Conservation (phyloP, 2,797 vertebrate genomes). For the Onychomys leucogaster region DNA sequence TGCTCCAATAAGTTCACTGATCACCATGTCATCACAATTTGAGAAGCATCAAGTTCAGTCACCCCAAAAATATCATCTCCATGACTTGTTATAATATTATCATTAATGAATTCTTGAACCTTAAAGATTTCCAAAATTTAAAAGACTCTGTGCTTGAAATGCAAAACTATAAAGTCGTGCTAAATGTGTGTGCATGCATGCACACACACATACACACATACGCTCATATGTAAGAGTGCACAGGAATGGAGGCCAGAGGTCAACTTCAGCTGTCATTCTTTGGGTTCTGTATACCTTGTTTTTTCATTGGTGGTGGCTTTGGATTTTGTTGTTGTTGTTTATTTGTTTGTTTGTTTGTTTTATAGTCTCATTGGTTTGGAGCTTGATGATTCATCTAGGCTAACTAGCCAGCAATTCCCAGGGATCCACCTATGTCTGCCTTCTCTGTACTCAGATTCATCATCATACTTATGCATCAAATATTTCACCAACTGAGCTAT, state of each 20-base stretch:
- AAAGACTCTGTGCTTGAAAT: not conserved
- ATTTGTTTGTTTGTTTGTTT: not conserved
- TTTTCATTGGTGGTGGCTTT: not conserved
- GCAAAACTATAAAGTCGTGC: not conserved
- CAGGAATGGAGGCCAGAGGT: not conserved
- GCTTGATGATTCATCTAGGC: not conserved
- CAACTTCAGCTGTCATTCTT: not conserved
- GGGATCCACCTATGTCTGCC: not conserved
- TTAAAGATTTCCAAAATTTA: slow-evolving; percentile 6
- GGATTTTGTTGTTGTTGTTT: too few relatives aligned
- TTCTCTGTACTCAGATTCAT: not conserved
- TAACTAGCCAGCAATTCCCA: not conserved
- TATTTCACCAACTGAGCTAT: not conserved
- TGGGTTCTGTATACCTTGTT: not conserved
- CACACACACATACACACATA: not conserved
- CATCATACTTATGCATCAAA: not conserved
- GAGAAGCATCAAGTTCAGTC: not conserved
- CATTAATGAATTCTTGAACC: not conserved
- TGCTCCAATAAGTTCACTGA: not conserved
- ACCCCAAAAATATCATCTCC: not conserved
- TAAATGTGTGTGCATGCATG: not conserved
- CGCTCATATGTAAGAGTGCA: not conserved
- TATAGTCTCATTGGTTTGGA: not conserved
- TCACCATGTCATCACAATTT: not conserved
- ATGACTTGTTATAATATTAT: not conserved